These are phyloP conservation scores for Temnopleurus reevesii DNA, from an alignment of 53 echinoderm and acorn worm genomes.

Conservation along the genomic window DNA sequence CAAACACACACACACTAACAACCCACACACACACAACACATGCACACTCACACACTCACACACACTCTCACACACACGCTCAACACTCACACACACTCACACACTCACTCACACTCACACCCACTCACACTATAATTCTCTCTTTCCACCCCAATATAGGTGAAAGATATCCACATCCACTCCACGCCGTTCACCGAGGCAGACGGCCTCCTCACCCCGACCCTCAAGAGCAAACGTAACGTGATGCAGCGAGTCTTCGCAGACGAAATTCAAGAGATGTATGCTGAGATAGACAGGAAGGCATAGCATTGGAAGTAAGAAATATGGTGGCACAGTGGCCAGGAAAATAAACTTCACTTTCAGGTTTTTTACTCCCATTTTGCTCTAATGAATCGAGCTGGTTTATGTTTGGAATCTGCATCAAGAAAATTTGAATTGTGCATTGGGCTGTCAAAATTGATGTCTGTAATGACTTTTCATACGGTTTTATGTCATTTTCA, in stretches of 20 bases:
- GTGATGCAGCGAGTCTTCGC: constrained; percentile 65
- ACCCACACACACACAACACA: too few relatives aligned
- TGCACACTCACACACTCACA: too few relatives aligned
- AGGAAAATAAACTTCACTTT: too few relatives aligned
- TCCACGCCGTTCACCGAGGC: constrained; percentile 71
- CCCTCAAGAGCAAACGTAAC: constrained; percentile 80
- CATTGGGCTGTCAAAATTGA: too few relatives aligned
- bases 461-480: too few relatives aligned
- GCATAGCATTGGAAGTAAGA: neutral
- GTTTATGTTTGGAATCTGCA: too few relatives aligned
- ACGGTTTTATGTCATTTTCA: too few relatives aligned
- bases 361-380: too few relatives aligned
- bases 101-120: neutral
- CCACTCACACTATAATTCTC: neutral
- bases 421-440: too few relatives aligned
- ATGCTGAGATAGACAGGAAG: constrained; percentile 1
- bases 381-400: too few relatives aligned
- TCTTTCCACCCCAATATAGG: constrained; percentile 42
- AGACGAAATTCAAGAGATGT: constrained; percentile 71
- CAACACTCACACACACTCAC: neutral
- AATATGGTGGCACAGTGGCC: neutral
- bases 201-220: constrained; percentile 85
- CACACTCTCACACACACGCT: neutral
- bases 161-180: constrained; percentile 76
- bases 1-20: too few relatives aligned